A percentile compares a stretch with the other conserved stretches of the same genome.
phyloP scores from a whole-genome alignment of 2,113 vertebrate species.

The Caranx melampygus region DNA sequence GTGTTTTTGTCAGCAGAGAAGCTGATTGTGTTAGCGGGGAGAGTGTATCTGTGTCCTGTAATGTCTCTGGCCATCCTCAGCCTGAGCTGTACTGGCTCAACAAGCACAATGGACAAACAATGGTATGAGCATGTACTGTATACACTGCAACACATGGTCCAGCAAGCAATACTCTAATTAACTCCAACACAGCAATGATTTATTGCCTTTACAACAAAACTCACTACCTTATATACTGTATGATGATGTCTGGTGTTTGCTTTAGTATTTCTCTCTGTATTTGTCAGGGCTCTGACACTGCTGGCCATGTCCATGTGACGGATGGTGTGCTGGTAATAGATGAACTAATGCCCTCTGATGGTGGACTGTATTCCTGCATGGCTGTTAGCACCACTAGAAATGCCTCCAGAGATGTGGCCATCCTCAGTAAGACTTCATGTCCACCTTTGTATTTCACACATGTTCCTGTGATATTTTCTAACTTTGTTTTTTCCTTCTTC shows the following conservation, averaged over 20 bases:
- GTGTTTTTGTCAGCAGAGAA: constrained; percentile 64
- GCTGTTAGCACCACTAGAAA: constrained; percentile 72
- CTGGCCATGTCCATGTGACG: constrained; percentile 45
- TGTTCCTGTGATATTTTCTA: neutral
- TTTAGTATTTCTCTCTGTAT: neutral
- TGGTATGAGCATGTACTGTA: constrained; percentile 45
- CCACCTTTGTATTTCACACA: neutral
- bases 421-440: constrained; percentile 77
- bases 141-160: neutral
- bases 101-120: constrained; percentile 62
- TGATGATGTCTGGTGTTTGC: neutral
- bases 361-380: constrained; percentile 83
- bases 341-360: constrained; percentile 80
- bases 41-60: constrained; percentile 75
- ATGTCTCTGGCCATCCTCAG: constrained; percentile 78
- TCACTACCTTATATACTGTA: too few relatives aligned
- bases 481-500: neutral
- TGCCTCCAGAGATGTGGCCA: constrained; percentile 71
- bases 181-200: neutral
- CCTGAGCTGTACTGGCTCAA: constrained; percentile 80
- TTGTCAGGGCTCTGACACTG: constrained; percentile 58
- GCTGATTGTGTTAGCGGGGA: constrained; percentile 46
- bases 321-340: constrained; percentile 68
- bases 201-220: neutral
- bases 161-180: neutral